phyloP scores from a whole-genome alignment of 2,797 vertebrate species.

The Bradypodion pumilum region DNA sequence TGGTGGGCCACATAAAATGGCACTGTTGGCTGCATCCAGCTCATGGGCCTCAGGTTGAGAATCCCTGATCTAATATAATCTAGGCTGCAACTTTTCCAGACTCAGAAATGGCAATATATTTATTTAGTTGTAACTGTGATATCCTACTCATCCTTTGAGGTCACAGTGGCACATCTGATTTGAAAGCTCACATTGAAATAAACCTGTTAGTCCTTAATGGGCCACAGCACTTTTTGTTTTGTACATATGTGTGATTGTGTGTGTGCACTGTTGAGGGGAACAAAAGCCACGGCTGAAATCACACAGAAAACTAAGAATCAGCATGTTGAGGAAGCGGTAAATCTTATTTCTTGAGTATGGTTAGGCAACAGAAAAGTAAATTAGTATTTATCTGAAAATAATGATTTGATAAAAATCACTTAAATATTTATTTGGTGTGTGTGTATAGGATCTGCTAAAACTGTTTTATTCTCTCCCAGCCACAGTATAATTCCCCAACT shows the following conservation, averaged over 20 bases:
- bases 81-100: neutral
- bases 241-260: too few species aligned
- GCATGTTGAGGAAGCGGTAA: neutral
- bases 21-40: too few species aligned
- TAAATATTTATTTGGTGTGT: neutral
- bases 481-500: neutral
- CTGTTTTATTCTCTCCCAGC: neutral
- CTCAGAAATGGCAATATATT: too few species aligned
- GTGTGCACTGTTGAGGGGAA: too few species aligned
- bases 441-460: neutral
- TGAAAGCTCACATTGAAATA: too few species aligned
- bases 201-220: too few species aligned
- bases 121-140: too few species aligned
- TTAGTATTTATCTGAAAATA: neutral
- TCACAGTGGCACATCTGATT: neutral
- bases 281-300: neutral
- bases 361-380: neutral
- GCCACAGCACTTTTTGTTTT: too few species aligned
- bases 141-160: too few species aligned
- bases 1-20: too few species aligned
- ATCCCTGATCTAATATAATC: too few species aligned
- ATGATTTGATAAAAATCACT: conserved; percentile 16
- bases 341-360: neutral
- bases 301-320: neutral
- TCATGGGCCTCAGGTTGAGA: too few species aligned